These are phyloP conservation scores for Sphaerodactylus townsendi DNA, from an alignment of 2,113 vertebrate species.

Conservation along the genomic window DNA sequence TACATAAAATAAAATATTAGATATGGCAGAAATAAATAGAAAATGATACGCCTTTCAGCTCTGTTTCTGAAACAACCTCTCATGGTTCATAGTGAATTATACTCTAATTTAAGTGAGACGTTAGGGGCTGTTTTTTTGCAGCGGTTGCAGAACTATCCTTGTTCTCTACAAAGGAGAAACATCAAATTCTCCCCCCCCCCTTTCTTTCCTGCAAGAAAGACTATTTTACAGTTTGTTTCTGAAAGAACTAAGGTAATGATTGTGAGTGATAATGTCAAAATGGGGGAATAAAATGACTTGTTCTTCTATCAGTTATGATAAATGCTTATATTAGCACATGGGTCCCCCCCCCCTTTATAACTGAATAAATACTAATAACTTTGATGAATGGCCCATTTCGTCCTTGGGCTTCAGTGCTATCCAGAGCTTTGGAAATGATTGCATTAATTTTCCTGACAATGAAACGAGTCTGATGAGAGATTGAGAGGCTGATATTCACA, in stretches of 20 bases:
- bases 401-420: neutral
- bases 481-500: neutral
- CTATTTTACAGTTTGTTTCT: slow-evolving; percentile 65
- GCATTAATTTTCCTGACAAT: neutral
- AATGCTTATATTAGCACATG: slow-evolving; percentile 29
- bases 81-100: slow-evolving; percentile 53
- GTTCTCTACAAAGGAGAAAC: slow-evolving; percentile 46
- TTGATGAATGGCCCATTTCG: slow-evolving; percentile 8
- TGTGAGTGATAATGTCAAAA: slow-evolving; percentile 55
- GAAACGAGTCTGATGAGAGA: neutral
- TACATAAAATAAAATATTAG: slow-evolving; percentile 24
- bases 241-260: slow-evolving; percentile 39
- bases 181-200: slow-evolving; percentile 9
- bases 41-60: slow-evolving; percentile 32
- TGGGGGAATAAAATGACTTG: slow-evolving; percentile 55
- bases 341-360: slow-evolving; percentile 37
- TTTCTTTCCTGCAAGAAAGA: slow-evolving; percentile 45
- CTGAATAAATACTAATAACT: slow-evolving; percentile 16
- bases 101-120: slow-evolving; percentile 56
- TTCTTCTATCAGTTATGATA: slow-evolving; percentile 43
- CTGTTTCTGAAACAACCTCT: slow-evolving; percentile 42
- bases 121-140: slow-evolving; percentile 34
- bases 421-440: neutral
- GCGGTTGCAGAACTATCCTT: slow-evolving; percentile 54
- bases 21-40: slow-evolving; percentile 41